phyloP scores from a whole-genome alignment of 2,113 vertebrate species.

The Actenoides lindsayi region DNA sequence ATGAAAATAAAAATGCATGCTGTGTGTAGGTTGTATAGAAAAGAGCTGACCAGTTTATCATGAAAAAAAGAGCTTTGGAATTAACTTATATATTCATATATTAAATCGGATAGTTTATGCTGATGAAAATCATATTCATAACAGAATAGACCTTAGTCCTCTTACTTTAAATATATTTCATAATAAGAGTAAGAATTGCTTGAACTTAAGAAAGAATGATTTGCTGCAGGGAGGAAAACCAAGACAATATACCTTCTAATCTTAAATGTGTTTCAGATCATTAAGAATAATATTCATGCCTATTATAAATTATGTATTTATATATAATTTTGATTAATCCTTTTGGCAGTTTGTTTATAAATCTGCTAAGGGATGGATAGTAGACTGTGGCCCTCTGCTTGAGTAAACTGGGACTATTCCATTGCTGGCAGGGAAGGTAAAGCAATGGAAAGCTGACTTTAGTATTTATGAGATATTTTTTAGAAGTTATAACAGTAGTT shows the following conservation, averaged over 20 bases:
- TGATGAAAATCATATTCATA: constrained; percentile 26
- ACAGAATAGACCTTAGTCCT: neutral
- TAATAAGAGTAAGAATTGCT: constrained; percentile 3
- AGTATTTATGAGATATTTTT: neutral
- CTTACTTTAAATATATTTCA: neutral
- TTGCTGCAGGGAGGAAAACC: neutral
- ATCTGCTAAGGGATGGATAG: neutral
- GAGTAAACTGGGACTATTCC: neutral
- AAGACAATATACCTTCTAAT: constrained; percentile 35
- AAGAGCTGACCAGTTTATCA: neutral
- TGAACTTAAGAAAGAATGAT: constrained; percentile 8
- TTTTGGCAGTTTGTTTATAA: constrained; percentile 44
- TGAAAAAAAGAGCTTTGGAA: neutral
- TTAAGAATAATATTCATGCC: constrained; percentile 24
- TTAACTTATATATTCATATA: neutral
- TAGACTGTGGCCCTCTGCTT: neutral
- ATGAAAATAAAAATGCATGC: constrained; percentile 56
- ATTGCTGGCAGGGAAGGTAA: neutral
- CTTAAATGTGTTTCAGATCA: constrained; percentile 59
- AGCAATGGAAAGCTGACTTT: neutral
- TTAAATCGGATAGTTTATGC: constrained; percentile 24
- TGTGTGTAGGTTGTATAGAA: neutral
- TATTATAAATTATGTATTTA: constrained; percentile 58
- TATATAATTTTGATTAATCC: constrained; percentile 30
- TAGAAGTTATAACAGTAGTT: neutral